phyloP scores from a whole-genome alignment of 2,888 invertebrate genomes.

The Peribatodes rhomboidaria region DNA sequence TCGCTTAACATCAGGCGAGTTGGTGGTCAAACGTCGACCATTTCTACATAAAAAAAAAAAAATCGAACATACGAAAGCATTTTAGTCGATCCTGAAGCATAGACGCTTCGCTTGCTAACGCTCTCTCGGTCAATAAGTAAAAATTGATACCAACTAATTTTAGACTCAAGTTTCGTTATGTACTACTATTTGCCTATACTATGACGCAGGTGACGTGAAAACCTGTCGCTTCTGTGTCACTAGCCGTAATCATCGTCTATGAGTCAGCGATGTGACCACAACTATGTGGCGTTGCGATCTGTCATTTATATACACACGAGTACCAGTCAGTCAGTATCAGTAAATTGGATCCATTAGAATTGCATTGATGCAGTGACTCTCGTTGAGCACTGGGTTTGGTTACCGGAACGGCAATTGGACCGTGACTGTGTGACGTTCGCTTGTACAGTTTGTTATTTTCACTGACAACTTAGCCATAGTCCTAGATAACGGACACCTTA shows the following conservation, averaged over 20 bases:
- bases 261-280: constrained; percentile 22
- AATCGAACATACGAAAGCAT: no score
- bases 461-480: neutral
- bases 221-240: constrained; percentile 28
- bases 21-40: no score
- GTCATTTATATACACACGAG: neutral
- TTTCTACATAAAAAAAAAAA: no score
- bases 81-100: no score
- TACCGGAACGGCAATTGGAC: constrained; percentile 22
- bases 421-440: constrained; percentile 17
- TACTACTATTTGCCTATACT: neutral
- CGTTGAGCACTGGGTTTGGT: constrained; percentile 1
- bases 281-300: neutral
- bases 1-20: no score
- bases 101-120: no score
- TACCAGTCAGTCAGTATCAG: neutral
- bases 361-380: constrained; percentile 27
- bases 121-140: no score
- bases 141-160: neutral
- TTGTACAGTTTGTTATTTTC: neutral
- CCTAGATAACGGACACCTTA: neutral
- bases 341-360: constrained; percentile 27
- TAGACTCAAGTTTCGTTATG: neutral
- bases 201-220: constrained; percentile 28
- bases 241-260: constrained; percentile 11